These are phyloP conservation scores for Macrosoma leucophasiata DNA, from an alignment of 2,888 invertebrate species.

Conservation along the genomic window DNA sequence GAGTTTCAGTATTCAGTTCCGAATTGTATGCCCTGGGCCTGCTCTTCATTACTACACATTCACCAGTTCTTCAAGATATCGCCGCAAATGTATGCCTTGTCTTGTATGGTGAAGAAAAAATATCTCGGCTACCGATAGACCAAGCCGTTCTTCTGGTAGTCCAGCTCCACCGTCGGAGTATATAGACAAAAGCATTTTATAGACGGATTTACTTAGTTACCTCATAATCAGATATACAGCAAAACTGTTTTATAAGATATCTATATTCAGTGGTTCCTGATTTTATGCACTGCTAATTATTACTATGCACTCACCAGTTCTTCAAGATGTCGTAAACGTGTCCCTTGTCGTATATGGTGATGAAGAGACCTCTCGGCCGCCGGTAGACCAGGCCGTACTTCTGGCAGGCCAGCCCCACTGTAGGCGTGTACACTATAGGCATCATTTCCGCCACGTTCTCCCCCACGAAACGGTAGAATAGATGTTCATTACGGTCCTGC, in stretches of 20 bases:
- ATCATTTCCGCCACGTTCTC: constrained; percentile 94
- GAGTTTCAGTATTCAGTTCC: too few relatives aligned
- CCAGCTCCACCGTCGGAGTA: too few relatives aligned
- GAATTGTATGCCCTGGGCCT: too few relatives aligned
- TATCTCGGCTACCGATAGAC: too few relatives aligned
- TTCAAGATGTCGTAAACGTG: constrained; percentile 94
- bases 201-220: too few relatives aligned
- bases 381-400: constrained; percentile 95
- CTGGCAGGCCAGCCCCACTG: constrained; percentile 98
- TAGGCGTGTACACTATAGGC: constrained; percentile 99
- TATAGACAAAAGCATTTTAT: background rate
- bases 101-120: too few relatives aligned
- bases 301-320: constrained; percentile 84
- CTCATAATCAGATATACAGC: background rate
- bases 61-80: too few relatives aligned
- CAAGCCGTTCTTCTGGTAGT: too few relatives aligned
- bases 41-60: too few relatives aligned
- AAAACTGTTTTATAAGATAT: too few relatives aligned
- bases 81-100: too few relatives aligned
- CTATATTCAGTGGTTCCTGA: background rate
- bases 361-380: constrained; percentile 94
- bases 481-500: constrained; percentile 95
- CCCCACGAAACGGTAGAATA: constrained; percentile 93
- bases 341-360: constrained; percentile 96
- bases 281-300: background rate